Evolutionary conservation across 2,113 vertebrate genomes (phyloP), one percentile per base, ranked within the genome.

Genomic region (Pseudorasbora parva): DNA sequence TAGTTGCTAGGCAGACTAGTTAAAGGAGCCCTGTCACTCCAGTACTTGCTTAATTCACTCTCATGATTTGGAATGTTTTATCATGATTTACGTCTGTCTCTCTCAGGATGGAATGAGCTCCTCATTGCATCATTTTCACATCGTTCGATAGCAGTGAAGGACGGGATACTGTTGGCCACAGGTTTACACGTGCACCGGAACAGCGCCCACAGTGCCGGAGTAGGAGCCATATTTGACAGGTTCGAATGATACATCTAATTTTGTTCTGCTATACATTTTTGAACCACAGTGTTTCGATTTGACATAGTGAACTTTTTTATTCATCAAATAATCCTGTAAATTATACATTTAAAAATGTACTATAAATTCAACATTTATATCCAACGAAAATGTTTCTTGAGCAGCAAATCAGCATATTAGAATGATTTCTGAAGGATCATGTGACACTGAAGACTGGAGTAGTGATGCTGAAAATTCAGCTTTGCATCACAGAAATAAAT

Each of bases 171-270:
- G 10, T 90, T 99, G 41, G 97, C 98, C 79, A 99, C 98, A 0
- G 98, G 98, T 73, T 95, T 99, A 43, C 98, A 99, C 30, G 98
- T 99, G 49, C 98, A 99, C 91, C 92, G 98, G 15, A 99, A 97
- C 94, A 99, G 98, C 10, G 98, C 98, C 8, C 98, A 99, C 91
- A 99, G 98, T 3, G 98, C 98, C 0, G 98, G 98, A 11, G 98
- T 99, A 19, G 98, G 98, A 78, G 97, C 98, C 93, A 99, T 99
- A 94, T 99, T 99, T 74, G 98, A 99, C 95, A 98, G 98, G 98
- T 99, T 84, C 66, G 89, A 75, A n/a, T 68, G 41, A 41, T 11
- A 4, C 23, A 17, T 68, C 33, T 10, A 23, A 23, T 71, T 12
- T 12, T 71, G 10, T 37, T 43, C 19, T 9, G 6, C 33, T n/a